phyloP scores from a whole-genome alignment of 1,140 invertebrate species.

The Aphaenogaster rudis region DNA sequence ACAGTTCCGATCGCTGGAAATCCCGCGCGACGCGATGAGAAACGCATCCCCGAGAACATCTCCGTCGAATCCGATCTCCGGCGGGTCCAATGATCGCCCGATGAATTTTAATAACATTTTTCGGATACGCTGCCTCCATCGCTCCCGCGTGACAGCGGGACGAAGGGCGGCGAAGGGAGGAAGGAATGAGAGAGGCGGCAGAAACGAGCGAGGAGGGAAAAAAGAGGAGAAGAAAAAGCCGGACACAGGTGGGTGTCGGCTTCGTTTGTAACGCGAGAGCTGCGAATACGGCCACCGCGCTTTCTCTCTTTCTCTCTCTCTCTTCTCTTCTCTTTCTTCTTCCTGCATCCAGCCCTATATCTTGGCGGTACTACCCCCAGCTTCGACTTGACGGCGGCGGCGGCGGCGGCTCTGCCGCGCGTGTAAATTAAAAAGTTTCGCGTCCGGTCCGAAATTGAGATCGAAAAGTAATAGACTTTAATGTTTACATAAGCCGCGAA shows the following conservation, averaged over 20 bases:
- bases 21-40: background rate
- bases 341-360: background rate
- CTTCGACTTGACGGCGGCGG: background rate
- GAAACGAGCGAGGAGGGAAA: conserved; percentile 22
- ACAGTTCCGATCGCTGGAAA: conserved; percentile 37
- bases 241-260: conserved; percentile 78
- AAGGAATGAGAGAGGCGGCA: background rate
- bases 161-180: background rate
- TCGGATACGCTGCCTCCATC: background rate
- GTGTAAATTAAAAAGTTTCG: conserved; percentile 65
- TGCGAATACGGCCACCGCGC: conserved; percentile 45
- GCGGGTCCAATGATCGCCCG: background rate
- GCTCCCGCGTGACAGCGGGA: conserved; percentile 8
- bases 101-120: background rate
- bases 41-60: background rate
- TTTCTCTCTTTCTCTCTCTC: background rate
- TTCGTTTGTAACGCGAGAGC: conserved; percentile 76
- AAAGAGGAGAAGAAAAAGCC: conserved; percentile 46
- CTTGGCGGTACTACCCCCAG: conserved; percentile 11
- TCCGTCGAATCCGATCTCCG: background rate
- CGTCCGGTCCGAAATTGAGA: conserved; percentile 62
- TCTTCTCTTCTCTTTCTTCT: background rate
- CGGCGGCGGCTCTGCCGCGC: conserved; percentile 4
- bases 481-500: conserved; percentile 61
- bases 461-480: conserved; percentile 66